These are phyloP conservation scores for Baryphthengus martii DNA, from an alignment of 2,113 vertebrate genomes.

Conservation along the genomic window DNA sequence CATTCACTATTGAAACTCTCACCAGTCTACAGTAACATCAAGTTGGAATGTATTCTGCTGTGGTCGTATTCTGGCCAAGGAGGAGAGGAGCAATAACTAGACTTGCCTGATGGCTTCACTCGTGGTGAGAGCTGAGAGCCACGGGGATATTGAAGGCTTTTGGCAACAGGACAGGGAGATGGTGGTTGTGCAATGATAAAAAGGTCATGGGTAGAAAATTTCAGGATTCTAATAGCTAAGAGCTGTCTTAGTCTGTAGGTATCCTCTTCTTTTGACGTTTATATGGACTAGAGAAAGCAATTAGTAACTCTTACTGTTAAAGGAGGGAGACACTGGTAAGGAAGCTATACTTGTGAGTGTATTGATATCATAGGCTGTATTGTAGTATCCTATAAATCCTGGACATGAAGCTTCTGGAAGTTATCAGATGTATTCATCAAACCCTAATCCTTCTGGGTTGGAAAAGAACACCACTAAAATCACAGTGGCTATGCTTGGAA, in stretches of 20 bases:
- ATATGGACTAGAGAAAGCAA: background rate
- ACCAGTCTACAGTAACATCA: background rate
- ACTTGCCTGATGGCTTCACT: background rate
- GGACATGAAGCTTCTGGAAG: background rate
- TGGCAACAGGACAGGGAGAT: background rate
- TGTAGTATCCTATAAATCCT: background rate
- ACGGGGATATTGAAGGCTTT: background rate
- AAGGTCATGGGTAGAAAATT: background rate
- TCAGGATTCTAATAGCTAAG: background rate
- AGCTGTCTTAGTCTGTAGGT: background rate
- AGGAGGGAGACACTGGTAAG: background rate
- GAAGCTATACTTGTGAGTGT: background rate
- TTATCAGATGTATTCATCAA: background rate
- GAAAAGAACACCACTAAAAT: background rate
- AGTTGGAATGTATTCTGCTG: background rate
- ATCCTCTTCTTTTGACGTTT: background rate
- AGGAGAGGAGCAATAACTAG: accelerated
- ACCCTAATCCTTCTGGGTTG: background rate
- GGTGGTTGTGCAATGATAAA: background rate
- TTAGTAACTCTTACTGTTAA: background rate
- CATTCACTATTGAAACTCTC: background rate
- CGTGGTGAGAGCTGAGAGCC: background rate
- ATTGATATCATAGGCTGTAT: background rate
- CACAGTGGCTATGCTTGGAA: background rate
- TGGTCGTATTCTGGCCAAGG: background rate